A percentile compares a stretch with the other conserved stretches of the same genome.
phyloP scores from a whole-genome alignment of 2,113 vertebrate genomes.

The Panurus biarmicus region DNA sequence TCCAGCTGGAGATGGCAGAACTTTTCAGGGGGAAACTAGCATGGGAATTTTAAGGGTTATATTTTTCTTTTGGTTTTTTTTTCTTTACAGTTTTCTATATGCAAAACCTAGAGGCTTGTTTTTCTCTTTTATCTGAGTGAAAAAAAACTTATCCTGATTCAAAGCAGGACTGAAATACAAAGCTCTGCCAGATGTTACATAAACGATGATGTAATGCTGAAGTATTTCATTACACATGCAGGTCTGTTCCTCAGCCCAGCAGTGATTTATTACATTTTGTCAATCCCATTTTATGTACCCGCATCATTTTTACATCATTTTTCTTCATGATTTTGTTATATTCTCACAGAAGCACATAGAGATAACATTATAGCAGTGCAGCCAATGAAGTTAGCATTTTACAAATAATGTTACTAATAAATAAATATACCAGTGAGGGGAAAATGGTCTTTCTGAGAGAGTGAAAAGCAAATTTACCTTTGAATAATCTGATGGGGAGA shows the following conservation, averaged over 20 bases:
- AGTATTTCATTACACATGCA: conserved; percentile 74
- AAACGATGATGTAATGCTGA: conserved; percentile 75
- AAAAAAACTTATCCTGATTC: conserved; percentile 50
- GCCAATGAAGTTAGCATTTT: conserved; percentile 67
- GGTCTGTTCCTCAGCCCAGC: conserved; percentile 66
- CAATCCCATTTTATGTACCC: conserved; percentile 70
- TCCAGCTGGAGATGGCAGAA: not conserved
- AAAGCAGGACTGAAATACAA: conserved; percentile 67
- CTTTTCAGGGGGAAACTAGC: not conserved
- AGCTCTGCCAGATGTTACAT: conserved; percentile 73
- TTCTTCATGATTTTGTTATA: conserved; percentile 71
- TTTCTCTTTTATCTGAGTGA: not conserved
- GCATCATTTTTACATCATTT: conserved; percentile 75
- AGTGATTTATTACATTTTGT: conserved; percentile 76
- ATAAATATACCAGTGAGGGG: conserved; percentile 42
- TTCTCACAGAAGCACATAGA: conserved; percentile 66
- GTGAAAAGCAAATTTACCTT: conserved; percentile 64
- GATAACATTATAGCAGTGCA: conserved; percentile 56
- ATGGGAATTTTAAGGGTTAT: not conserved
- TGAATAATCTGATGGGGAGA: conserved; percentile 36
- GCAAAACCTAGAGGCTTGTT: conserved; percentile 50
- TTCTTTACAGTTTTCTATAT: conserved; percentile 12
- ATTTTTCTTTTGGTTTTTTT: not conserved
- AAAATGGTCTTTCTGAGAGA: conserved; percentile 48
- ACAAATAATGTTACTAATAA: conserved; percentile 70